phyloP scores from a whole-genome alignment of 2,888 invertebrate genomes.

The Orthonychiurus folsomi region DNA sequence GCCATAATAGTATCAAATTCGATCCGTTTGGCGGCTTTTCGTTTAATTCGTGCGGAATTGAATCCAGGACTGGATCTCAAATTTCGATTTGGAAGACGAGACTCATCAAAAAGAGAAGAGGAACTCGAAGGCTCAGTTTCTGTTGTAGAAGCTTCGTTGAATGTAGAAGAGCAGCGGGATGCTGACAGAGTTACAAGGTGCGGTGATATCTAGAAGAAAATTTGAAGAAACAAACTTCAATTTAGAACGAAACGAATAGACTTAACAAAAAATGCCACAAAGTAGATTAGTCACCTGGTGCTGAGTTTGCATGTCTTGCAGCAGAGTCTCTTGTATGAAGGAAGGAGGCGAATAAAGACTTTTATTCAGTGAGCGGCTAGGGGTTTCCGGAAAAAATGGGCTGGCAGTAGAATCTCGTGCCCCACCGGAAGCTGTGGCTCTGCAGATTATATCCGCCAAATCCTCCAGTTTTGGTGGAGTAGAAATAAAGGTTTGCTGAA shows the following conservation, averaged over 20 bases:
- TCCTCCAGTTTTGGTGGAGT: conserved; percentile 43
- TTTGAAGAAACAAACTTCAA: too few species aligned
- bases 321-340: conserved; percentile 71
- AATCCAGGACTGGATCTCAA: not conserved
- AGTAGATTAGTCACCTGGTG: too few species aligned
- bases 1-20: conserved; percentile 17
- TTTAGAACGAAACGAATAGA: too few species aligned
- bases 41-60: conserved; percentile 11
- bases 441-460: conserved; percentile 37
- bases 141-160: not conserved
- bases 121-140: not conserved
- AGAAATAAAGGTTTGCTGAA: conserved; percentile 45
- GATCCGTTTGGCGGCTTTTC: conserved; percentile 21
- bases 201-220: not conserved
- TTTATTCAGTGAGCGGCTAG: conserved; percentile 37
- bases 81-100: not conserved
- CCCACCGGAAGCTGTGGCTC: conserved; percentile 2
- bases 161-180: not conserved
- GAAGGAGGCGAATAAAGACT: conserved; percentile 62
- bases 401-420: not conserved
- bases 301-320: conserved; percentile 57
- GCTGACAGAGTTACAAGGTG: not conserved
- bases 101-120: not conserved
- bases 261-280: too few species aligned
- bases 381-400: conserved; percentile 29